These are phyloP conservation scores for Chlorops oryzae DNA, from an alignment of 1,140 invertebrate genomes.

Conservation along the genomic window DNA sequence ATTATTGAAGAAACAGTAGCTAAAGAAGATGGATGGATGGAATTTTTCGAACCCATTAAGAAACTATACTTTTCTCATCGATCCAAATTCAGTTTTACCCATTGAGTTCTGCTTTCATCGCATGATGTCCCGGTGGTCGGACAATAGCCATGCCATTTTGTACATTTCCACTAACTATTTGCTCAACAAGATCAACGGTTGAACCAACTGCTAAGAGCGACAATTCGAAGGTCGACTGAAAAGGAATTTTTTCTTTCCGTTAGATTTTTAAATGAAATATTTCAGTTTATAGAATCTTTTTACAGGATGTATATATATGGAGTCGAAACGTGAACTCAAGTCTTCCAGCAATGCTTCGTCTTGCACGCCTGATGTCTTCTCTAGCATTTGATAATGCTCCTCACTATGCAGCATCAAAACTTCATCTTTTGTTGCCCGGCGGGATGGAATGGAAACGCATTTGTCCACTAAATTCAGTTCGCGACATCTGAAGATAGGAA, in stretches of 20 bases:
- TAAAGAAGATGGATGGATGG: too few relatives aligned
- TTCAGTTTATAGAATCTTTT: too few relatives aligned
- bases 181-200: constrained; percentile 72
- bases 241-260: too few relatives aligned
- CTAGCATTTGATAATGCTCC: constrained; percentile 59
- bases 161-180: constrained; percentile 60
- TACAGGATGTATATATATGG: constrained; percentile 81
- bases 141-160: constrained; percentile 80
- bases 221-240: constrained; percentile 72
- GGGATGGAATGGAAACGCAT: constrained; percentile 56
- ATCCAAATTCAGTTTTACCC: constrained; percentile 61
- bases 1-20: constrained; percentile 90
- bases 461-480: constrained; percentile 66
- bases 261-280: too few relatives aligned
- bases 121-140: constrained; percentile 96
- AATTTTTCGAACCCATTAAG: too few relatives aligned
- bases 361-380: constrained; percentile 55
- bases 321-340: constrained; percentile 73
- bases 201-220: constrained; percentile 73
- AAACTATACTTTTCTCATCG: too few relatives aligned
- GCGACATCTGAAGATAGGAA: constrained; percentile 59
- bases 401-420: constrained; percentile 60
- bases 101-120: constrained; percentile 79
- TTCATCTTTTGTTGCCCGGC: constrained; percentile 65
- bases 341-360: constrained; percentile 61